Evolutionary conservation across 1,140 invertebrate genomes (phyloP), one percentile per base, ranked within the genome.

Genomic region (Thereuonema tuberculata): DNA sequence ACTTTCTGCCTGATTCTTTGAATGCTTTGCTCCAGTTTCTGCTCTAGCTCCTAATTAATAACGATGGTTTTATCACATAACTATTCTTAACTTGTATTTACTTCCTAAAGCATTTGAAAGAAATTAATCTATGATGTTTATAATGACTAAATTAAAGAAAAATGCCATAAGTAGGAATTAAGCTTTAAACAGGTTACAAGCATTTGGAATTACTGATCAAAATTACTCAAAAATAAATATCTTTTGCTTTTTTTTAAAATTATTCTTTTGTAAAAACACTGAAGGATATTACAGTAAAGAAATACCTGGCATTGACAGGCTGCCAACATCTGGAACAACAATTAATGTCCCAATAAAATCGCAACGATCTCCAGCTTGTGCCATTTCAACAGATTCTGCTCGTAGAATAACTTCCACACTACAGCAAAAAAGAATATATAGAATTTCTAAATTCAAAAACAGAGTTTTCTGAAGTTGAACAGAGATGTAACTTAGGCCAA

Each of bases 331-430:
- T 1, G 97, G 97, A 1, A 99, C 90, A 2, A 98, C 95, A 69
- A 99, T 98, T 3, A 99, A 75, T 1, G 93, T 95, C 53, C 97
- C 91, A 31, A 88, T 96, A 69, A 99, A 98, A 72, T 99, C 93
- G 71, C 94, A 97, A 53, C 90, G 79, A 69, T 87, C 84, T 59
- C 84, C 84, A 66, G 90, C 87, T 77, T 99, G 96, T 12, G 98
- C 93, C 47, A 82, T 85, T 76, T 99, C 97, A 1, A 99, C 97
- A 66, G 85, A 84, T 76, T 99, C 96, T 5, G 91, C 93, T 68
- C 96, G 78, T n/a, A 99, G 74, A 65, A 99, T 87, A 26, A 99
- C 80, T 77, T 99, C 96, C 27, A 99, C 81, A 64, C 93, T 94
- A 63, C 29, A 63, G n/a, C n/a, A n/a, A n/a, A 67, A 12, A 60